Conservation (phyloP, 2,113 vertebrate species). For the Crotophaga sulcirostris region DNA sequence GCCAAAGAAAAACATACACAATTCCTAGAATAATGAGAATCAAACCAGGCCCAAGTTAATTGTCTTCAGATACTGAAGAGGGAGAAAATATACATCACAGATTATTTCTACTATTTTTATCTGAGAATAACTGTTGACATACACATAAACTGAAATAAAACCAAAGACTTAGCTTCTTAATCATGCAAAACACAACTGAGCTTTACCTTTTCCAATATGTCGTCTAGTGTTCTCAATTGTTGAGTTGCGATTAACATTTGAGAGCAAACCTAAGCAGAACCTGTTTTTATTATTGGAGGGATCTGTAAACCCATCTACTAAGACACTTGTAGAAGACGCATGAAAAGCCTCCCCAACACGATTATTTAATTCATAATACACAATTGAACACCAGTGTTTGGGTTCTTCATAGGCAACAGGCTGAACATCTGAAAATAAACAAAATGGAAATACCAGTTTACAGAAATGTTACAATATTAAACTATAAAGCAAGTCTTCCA, state of each 20-base stretch:
- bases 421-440: slow-evolving; percentile 86
- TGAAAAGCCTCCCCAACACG: slow-evolving; percentile 96
- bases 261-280: slow-evolving; percentile 94
- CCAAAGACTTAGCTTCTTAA: not conserved
- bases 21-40: not conserved
- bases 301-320: slow-evolving; percentile 96
- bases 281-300: slow-evolving; percentile 97
- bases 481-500: not conserved
- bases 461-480: not conserved
- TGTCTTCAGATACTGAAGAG: not conserved
- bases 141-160: not conserved
- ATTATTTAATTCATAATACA: slow-evolving; percentile 96
- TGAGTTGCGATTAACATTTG: slow-evolving; percentile 96
- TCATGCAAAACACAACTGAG: fast-evolving
- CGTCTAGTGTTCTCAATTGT: slow-evolving; percentile 95
- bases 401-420: slow-evolving; percentile 96
- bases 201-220: slow-evolving; percentile 94
- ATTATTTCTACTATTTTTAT: not conserved
- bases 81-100: not conserved
- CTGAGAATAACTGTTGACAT: not conserved
- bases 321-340: slow-evolving; percentile 93
- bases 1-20: not conserved
- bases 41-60: not conserved
- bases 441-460: not conserved
- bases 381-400: slow-evolving; percentile 98